These are phyloP conservation scores for Aldrovandia affinis DNA, from an alignment of 2,797 vertebrate species.

Conservation along the genomic window DNA sequence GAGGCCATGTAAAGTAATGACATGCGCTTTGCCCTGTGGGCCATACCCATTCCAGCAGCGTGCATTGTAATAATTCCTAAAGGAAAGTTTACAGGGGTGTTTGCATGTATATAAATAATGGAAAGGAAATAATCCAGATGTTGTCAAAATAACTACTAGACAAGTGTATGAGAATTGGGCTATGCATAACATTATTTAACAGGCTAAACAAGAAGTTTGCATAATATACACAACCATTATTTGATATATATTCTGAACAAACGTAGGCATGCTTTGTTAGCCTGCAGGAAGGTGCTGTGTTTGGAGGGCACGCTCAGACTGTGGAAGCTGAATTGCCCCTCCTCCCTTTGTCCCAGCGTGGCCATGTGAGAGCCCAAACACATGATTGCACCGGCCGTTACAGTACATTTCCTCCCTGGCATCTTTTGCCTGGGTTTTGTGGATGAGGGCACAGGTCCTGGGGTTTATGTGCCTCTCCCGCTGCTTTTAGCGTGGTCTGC, in stretches of 20 bases:
- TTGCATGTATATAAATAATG: too few relatives aligned
- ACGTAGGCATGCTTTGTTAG: background rate
- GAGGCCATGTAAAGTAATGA: slow-evolving; percentile 49
- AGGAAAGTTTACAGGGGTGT: slow-evolving; percentile 56
- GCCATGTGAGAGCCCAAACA: background rate
- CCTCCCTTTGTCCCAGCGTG: background rate
- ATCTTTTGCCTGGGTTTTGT: background rate
- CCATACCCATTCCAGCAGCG: slow-evolving; percentile 52
- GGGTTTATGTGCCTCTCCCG: background rate
- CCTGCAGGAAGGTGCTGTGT: background rate
- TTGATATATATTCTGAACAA: background rate
- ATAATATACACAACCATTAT: background rate
- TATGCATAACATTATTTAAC: background rate
- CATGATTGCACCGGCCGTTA: background rate
- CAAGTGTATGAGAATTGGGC: background rate
- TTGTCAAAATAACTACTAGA: too few relatives aligned
- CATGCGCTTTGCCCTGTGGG: slow-evolving; percentile 56
- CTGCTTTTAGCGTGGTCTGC: background rate
- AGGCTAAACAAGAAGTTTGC: background rate
- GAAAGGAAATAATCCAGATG: background rate
- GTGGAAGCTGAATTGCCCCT: background rate
- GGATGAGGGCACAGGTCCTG: background rate
- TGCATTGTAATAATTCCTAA: slow-evolving; percentile 50
- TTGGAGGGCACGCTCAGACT: background rate
- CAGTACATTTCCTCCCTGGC: background rate